Conservation (phyloP, 2,797 vertebrate genomes). For the Acropternis orthonyx region DNA sequence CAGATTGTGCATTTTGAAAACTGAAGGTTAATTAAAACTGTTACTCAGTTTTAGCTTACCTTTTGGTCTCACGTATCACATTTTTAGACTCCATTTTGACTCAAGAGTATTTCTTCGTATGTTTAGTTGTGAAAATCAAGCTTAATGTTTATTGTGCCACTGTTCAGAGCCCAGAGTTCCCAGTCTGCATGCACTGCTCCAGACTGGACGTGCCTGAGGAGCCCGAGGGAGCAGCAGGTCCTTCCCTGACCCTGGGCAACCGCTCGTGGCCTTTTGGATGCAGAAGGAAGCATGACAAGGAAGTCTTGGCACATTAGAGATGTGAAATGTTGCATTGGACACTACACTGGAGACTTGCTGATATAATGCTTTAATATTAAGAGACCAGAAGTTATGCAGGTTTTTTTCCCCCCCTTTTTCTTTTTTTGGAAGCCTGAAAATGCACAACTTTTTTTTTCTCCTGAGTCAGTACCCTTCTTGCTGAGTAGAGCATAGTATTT, state of each 20-base stretch:
- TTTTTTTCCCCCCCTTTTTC: background rate
- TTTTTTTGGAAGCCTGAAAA: background rate
- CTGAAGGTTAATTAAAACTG: background rate
- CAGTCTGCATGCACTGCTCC: rapidly evolving
- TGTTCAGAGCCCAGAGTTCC: background rate
- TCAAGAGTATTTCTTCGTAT: rapidly evolving
- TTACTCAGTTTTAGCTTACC: background rate
- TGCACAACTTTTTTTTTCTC: background rate
- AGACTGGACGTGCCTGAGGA: background rate
- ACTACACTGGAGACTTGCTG: background rate
- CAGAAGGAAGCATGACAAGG: rapidly evolving
- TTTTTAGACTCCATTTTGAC: background rate
- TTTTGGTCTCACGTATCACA: background rate
- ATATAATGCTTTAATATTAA: background rate
- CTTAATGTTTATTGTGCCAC: background rate
- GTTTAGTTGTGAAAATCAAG: background rate
- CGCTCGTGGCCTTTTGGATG: rapidly evolving
- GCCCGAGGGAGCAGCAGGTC: rapidly evolving
- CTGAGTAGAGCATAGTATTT: constrained; percentile 47
- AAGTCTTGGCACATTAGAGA: background rate
- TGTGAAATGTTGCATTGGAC: background rate
- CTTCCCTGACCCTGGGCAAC: rapidly evolving
- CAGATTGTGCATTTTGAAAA: background rate
- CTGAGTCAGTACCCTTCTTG: background rate
- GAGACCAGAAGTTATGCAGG: background rate